Conservation (phyloP, 1,140 invertebrate genomes). For the Heliconius hermathena region DNA sequence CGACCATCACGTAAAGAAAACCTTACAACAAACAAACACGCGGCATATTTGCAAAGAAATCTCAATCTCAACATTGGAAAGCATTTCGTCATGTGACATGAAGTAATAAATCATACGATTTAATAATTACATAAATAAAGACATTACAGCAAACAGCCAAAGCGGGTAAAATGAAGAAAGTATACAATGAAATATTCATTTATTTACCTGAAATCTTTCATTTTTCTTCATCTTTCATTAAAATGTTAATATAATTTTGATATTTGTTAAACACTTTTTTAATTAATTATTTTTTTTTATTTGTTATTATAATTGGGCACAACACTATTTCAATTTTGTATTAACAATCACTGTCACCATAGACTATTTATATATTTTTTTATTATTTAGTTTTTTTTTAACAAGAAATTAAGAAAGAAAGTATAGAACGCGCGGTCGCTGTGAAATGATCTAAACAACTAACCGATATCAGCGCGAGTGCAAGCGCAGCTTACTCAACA, state of each 20-base stretch:
- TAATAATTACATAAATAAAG: conserved; percentile 35
- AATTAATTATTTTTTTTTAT: conserved; percentile 6
- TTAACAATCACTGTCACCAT: neutral
- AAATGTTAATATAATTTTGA: neutral
- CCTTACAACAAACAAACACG: neutral
- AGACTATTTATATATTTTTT: neutral
- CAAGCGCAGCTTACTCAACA: conserved; percentile 33
- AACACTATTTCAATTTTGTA: conserved; percentile 1
- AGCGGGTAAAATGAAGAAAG: conserved; percentile 36
- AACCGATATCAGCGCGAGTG: conserved; percentile 50
- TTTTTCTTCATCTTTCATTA: conserved; percentile 37
- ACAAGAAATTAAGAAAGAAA: neutral
- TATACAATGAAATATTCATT: conserved; percentile 43
- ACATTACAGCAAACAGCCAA: conserved; percentile 21
- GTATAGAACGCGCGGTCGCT: conserved; percentile 41
- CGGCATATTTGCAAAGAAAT: conserved; percentile 11
- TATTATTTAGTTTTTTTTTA: neutral
- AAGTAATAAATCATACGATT: conserved; percentile 22
- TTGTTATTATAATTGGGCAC: neutral
- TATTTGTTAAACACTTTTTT: conserved; percentile 14
- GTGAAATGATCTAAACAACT: conserved; percentile 60
- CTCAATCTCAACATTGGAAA: conserved; percentile 8
- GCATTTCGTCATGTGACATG: conserved; percentile 11
- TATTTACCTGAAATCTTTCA: conserved; percentile 45
- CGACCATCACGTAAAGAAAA: neutral